Conservation (phyloP, 2,888 invertebrate species). For the Pollenia amentaria region DNA sequence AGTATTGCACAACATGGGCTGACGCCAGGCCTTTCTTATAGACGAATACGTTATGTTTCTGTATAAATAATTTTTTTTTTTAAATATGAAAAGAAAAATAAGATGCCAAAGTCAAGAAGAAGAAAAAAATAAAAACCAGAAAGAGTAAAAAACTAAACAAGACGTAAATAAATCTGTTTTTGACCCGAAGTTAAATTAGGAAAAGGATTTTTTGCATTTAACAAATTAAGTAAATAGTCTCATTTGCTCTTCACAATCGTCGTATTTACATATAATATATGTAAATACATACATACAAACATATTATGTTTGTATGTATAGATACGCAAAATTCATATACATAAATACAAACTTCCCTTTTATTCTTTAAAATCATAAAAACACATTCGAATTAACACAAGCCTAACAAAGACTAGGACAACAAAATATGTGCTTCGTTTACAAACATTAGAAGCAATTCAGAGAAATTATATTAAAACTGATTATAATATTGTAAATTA, state of each 20-base stretch:
- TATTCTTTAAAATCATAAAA: not conserved
- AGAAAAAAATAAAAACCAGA: conserved; percentile 9
- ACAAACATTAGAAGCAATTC: conserved; percentile 55
- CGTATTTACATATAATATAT: conserved; percentile 61
- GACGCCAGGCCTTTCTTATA: not conserved
- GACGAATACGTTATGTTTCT: not conserved
- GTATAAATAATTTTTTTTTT: conserved; percentile 38
- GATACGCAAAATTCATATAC: conserved; percentile 14
- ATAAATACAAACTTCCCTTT: conserved; percentile 14
- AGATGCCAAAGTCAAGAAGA: conserved; percentile 47
- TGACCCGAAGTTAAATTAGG: conserved; percentile 73
- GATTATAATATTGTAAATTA: conserved; percentile 72
- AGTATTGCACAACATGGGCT: not conserved
- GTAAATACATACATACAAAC: no score
- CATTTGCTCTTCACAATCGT: conserved; percentile 69
- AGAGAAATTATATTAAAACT: conserved; percentile 69
- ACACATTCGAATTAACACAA: conserved; percentile 22
- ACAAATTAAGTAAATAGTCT: conserved; percentile 74
- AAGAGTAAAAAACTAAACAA: conserved; percentile 42
- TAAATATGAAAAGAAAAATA: conserved; percentile 21
- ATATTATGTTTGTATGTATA: no score
- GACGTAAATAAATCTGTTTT: conserved; percentile 73
- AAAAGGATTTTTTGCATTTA: conserved; percentile 73
- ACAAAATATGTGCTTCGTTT: conserved; percentile 46
- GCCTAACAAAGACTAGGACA: not conserved